Evolutionary conservation across 2,797 vertebrate genomes (phyloP).

Genomic region (Ibycter americanus): DNA sequence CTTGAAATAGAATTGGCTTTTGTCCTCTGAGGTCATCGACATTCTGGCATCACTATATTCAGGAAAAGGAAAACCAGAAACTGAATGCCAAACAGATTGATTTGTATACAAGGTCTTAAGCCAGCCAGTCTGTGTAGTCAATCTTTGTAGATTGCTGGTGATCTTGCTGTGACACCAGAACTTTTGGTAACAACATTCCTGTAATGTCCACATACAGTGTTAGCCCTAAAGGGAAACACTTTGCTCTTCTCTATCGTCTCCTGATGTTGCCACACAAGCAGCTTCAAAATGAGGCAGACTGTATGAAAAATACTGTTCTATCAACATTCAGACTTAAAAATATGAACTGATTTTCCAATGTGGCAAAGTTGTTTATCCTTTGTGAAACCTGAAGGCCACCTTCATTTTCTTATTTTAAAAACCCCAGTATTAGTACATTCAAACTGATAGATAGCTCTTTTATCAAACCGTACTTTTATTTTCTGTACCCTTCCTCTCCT

Average conservation of each 20-base stretch:
- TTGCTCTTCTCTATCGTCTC: not conserved
- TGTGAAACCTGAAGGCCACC: not conserved
- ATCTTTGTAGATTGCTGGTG: not conserved
- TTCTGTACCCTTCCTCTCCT: not conserved
- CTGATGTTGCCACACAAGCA: not conserved
- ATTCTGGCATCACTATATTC: not conserved
- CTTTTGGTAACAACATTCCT: not conserved
- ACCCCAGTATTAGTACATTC: not conserved
- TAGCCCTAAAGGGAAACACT: not conserved
- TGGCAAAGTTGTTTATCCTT: not conserved
- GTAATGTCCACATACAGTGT: not conserved
- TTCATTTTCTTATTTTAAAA: constrained; percentile 1
- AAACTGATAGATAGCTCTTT: not conserved
- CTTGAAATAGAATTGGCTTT: not conserved
- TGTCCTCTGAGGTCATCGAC: not conserved
- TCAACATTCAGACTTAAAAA: not conserved
- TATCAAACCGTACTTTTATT: not conserved
- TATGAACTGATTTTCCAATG: not conserved
- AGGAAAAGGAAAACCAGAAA: not conserved
- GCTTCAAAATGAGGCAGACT: not conserved
- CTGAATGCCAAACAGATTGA: not conserved
- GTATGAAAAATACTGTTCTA: not conserved
- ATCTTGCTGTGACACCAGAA: not conserved
- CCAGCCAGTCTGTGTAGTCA: not conserved
- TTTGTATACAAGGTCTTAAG: not conserved